Evolutionary conservation across 2,797 vertebrate genomes (phyloP), one percentile per base, ranked within the genome.

Genomic region (Hoplostethus atlanticus): DNA sequence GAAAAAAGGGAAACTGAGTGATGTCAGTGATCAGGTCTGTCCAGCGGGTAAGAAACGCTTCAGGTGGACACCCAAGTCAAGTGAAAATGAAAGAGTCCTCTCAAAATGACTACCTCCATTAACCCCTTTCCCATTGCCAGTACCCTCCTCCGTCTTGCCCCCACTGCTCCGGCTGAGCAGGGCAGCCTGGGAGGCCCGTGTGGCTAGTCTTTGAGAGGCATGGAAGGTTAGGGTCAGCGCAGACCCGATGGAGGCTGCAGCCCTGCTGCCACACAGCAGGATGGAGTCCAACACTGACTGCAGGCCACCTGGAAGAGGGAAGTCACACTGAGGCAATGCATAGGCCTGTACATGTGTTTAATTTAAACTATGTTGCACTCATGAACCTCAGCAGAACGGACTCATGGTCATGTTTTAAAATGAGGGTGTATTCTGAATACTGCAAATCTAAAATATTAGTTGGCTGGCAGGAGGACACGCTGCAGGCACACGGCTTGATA

Each of bases 291-390:
- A 34, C 87, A 92, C 89, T 88, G 90, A 92, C 89, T 85, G 86
- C 38, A 90, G 80, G 66, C 93, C 89, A 91, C 94, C 97, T 97
- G 94, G 68, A 87, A 91, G 31, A 81, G 50, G 61, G 54, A 7
- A 56, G 61, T 25, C 36, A 52, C 55, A 48, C 7, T 7, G 13
- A 55, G 17, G 44, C 9, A 21, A 13, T 1, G 21, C 21, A 21
- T 21, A 21, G 21, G 21, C 21, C 21, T 21, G 21, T 21, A 21
- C 21, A 21, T 21, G 1, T 21, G 17, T 38, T n/a, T 2, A 40
- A 10, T 40, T 40, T 40, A 40, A 40, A 21, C 21, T 21, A 21
- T 21, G 21, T 21, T 21, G 21, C 21, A 21, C 21, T 21, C 21
- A 21, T 21, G 21, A 21, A 21, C 21, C 21, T 21, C 21, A 21